Conservation (phyloP, 2,888 invertebrate genomes). For the Cerceris ruficornis region DNA sequence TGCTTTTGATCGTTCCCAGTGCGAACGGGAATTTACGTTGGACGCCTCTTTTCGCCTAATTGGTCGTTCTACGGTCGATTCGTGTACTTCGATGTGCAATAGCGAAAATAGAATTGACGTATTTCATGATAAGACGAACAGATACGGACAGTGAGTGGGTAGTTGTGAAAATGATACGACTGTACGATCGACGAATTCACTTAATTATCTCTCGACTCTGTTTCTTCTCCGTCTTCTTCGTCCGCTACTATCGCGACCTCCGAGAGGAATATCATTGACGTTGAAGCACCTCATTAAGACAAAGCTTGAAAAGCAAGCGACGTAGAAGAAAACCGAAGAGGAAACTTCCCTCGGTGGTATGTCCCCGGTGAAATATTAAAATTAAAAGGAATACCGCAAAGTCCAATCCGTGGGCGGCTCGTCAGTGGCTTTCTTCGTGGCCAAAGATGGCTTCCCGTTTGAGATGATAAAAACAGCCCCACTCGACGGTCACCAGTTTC, state of each 20-base stretch:
- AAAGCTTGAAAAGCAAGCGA: neutral
- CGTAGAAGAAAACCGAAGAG: conserved; percentile 7
- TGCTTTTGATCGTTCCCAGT: neutral
- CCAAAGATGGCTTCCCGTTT: neutral
- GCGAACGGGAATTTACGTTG: conserved; percentile 1
- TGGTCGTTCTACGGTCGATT: neutral
- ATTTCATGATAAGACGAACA: neutral
- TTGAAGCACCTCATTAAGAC: conserved; percentile 37
- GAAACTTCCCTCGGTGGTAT: neutral
- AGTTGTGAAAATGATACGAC: too few relatives aligned
- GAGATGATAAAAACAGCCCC: too few relatives aligned
- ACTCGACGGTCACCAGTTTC: too few relatives aligned
- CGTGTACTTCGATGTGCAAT: neutral
- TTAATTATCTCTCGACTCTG: neutral
- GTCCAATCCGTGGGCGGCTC: neutral
- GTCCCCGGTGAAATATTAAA: conserved; percentile 2
- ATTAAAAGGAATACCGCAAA: conserved; percentile 14
- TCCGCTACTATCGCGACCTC: neutral
- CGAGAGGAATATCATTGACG: conserved; percentile 11
- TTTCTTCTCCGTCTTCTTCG: neutral
- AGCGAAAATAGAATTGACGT: neutral
- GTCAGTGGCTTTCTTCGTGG: neutral
- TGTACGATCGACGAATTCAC: conserved; percentile 2
- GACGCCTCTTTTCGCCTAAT: neutral
- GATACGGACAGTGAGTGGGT: neutral